phyloP scores from a whole-genome alignment of 2,797 vertebrate genomes.

The Mus minutoides region DNA sequence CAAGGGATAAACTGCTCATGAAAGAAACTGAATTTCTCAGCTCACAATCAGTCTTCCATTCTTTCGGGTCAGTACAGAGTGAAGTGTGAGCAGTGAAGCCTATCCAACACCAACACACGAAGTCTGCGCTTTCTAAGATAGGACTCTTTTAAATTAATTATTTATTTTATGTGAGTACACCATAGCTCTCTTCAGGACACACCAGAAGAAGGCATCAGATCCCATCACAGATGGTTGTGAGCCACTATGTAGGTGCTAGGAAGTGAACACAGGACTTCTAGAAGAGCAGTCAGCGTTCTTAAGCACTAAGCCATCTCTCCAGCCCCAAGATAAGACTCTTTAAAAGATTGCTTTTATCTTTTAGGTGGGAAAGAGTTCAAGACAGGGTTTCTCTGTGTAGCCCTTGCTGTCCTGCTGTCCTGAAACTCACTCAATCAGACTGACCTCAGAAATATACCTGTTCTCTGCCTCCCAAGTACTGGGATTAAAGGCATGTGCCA shows the following conservation, averaged over 20 bases:
- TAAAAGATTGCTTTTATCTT: background rate
- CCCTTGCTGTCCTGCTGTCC: background rate
- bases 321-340: background rate
- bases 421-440: background rate
- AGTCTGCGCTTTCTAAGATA: constrained; percentile 19
- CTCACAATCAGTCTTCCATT: background rate
- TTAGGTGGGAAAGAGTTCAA: background rate
- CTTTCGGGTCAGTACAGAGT: background rate
- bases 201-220: too few relatives aligned
- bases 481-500: background rate
- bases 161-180: too few relatives aligned
- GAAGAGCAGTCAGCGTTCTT: background rate
- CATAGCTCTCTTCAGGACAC: too few relatives aligned
- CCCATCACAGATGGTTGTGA: background rate
- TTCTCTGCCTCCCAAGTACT: background rate
- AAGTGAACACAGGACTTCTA: background rate
- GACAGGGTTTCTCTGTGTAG: background rate
- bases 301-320: background rate
- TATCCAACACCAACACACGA: background rate
- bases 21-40: background rate
- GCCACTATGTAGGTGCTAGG: background rate
- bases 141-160: background rate
- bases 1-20: background rate
- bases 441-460: background rate
- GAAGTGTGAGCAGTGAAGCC: background rate